These are phyloP conservation scores for Lycocorax pyrrhopterus DNA, from an alignment of 2,113 vertebrate species.

Conservation along the genomic window DNA sequence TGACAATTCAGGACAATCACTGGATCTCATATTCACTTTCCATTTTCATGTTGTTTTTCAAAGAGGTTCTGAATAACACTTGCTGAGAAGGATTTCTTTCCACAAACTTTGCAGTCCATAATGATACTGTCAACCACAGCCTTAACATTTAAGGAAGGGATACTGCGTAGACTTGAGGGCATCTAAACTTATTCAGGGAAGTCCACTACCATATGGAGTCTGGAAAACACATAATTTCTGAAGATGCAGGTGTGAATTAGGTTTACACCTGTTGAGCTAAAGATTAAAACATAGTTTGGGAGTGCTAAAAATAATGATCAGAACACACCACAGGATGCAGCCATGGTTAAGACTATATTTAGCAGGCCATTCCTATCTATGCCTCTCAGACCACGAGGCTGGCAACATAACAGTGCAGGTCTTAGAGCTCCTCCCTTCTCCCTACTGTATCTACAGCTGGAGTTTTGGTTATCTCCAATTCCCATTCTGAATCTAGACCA, in stretches of 20 bases:
- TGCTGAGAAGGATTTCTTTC: background rate
- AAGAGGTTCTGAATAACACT: background rate
- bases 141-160: background rate
- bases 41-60: background rate
- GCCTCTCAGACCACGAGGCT: background rate
- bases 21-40: background rate
- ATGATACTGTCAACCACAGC: background rate
- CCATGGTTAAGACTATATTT: background rate
- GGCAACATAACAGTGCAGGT: background rate
- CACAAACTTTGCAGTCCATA: background rate
- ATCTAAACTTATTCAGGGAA: background rate
- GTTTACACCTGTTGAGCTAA: background rate
- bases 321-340: background rate
- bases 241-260: background rate
- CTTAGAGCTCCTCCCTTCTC: background rate
- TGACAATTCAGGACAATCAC: constrained; percentile 1
- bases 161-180: background rate
- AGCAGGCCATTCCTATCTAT: background rate
- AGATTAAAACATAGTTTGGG: background rate
- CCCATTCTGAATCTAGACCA: background rate
- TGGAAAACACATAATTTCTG: background rate
- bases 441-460: background rate
- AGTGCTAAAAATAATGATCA: background rate
- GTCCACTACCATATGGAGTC: fast-evolving
- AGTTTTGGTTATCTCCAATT: background rate